phyloP scores from a whole-genome alignment of 1,140 invertebrate species.

The Gonatopus flavifemur region DNA sequence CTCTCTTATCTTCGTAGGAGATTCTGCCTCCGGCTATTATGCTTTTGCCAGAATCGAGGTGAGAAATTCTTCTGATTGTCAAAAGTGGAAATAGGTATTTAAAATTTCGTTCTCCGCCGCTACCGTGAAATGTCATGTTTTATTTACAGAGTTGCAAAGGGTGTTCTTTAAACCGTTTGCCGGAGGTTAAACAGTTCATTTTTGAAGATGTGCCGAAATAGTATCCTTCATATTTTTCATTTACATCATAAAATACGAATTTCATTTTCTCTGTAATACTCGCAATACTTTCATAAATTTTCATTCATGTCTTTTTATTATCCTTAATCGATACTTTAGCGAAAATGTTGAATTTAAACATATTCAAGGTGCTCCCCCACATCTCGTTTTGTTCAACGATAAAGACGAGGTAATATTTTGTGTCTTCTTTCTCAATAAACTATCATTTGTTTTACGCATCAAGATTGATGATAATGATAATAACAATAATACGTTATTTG shows the following conservation, averaged over 20 bases:
- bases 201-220: conserved; percentile 74
- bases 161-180: conserved; percentile 72
- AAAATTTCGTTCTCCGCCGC: too few relatives aligned
- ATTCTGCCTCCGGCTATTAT: conserved; percentile 7
- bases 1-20: background rate
- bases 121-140: background rate
- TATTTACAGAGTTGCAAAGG: conserved; percentile 73
- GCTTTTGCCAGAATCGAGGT: conserved; percentile 26
- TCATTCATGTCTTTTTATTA: conserved; percentile 3
- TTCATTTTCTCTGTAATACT: background rate
- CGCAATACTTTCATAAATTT: conserved; percentile 1
- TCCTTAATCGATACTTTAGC: conserved; percentile 44
- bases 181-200: conserved; percentile 75
- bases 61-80: conserved; percentile 2
- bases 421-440: conserved; percentile 1
- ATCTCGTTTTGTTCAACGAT: conserved; percentile 65
- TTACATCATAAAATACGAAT: background rate
- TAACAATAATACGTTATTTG: conserved; percentile 3
- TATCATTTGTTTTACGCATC: background rate
- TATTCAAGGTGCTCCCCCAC: conserved; percentile 69
- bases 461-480: conserved; percentile 5
- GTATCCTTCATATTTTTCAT: conserved; percentile 55
- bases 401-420: conserved; percentile 56
- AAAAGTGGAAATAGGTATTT: background rate
- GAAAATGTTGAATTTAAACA: conserved; percentile 68